Evolutionary conservation across 2,888 invertebrate genomes (phyloP).

Genomic region (Agrochola lota): DNA sequence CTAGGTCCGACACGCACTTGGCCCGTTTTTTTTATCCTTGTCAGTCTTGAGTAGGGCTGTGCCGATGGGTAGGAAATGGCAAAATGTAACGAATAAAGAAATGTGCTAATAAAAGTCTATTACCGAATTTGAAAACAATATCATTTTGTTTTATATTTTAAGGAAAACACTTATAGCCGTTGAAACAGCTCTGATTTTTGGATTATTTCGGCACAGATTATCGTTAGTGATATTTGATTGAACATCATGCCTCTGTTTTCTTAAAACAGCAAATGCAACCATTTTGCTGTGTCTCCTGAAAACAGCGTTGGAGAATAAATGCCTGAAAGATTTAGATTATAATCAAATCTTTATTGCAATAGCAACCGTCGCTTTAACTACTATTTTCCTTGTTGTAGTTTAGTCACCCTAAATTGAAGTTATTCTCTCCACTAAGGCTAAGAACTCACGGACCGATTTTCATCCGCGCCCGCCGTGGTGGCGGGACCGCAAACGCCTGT

Average conservation of each 20-base stretch:
- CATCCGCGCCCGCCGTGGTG: too few species aligned
- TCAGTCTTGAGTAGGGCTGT: neutral
- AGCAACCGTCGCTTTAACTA: neutral
- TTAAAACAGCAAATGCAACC: neutral
- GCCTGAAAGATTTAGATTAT: neutral
- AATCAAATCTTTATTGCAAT: neutral
- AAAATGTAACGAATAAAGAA: neutral
- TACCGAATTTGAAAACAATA: constrained; percentile 19
- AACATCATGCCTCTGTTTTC: neutral
- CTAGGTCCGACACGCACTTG: too few species aligned
- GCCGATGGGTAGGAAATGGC: too few species aligned
- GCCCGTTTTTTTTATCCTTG: neutral
- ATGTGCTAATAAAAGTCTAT: constrained; percentile 10
- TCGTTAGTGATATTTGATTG: constrained; percentile 22
- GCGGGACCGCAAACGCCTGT: too few species aligned
- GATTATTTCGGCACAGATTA: constrained; percentile 25
- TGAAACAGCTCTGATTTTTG: neutral
- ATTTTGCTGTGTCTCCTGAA: neutral
- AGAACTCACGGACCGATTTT: too few species aligned
- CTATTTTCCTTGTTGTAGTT: neutral
- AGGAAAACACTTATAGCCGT: constrained; percentile 3
- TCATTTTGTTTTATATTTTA: constrained; percentile 19
- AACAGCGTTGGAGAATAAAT: neutral
- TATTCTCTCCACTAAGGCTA: neutral
- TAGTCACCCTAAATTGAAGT: neutral